Evolutionary conservation across 2,797 vertebrate species (phyloP), one percentile per base, ranked within the genome.

Genomic region (Eremophila alpestris): DNA sequence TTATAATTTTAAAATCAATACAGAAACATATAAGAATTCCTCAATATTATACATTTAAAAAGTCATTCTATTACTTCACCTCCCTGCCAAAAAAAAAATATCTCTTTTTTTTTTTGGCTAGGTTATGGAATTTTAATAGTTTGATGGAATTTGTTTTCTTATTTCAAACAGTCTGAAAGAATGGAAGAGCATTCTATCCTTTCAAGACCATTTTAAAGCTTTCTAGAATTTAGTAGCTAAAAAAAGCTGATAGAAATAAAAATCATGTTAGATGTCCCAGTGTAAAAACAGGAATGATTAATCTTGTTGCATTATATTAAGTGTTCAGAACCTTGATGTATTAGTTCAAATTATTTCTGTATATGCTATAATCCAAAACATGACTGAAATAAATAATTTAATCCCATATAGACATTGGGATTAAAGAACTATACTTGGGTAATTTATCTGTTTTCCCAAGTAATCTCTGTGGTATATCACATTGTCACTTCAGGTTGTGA

Each of bases 11-110:
- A 48, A 87, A 87, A 83, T 55, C 11, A 83, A 34, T 45, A 19
- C 1, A 65, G 62, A 82, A 79, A 24, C 18, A 19, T 5, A 9
- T 19, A 20, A 8, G 46, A 68, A 40, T 41, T 52, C 15, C 7
- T 46, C 12, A n/a, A 22, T 62, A 49, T 59, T 69, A 14, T 19
- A 24, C 6, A 16, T 3, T 7, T 30, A 16, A 67, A 67, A 62
- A 27, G 1, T 46, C 2, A 23, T 63, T 7, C 13, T 63, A 29
- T 24, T 43, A 64, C 24, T 46, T 11, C 22, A 23, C 3, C 10
- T 4, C 2, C 11, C 7, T 5, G 5, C 10, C 3, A 4, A 14
- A 21, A 45, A 34, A 20, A 38, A 38, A 38, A 38, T 8, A 11
- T 4, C 26, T 7, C 1, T 43, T 71, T 78, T 17, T 8, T 21